These are phyloP conservation scores for Mus spretus DNA, from an alignment of 2,797 vertebrate genomes.

Conservation along the genomic window DNA sequence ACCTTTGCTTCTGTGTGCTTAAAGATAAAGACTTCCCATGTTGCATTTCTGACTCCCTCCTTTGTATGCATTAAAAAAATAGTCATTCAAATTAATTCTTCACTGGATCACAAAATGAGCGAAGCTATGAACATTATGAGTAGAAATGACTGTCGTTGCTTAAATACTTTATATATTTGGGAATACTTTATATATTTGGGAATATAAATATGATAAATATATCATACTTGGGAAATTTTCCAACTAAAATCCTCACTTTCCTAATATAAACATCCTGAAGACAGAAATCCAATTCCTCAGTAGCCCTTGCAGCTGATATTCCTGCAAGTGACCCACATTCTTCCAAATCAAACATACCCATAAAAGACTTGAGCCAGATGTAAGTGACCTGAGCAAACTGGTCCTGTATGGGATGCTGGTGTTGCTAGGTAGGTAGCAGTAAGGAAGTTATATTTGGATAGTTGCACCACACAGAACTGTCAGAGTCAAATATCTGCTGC, in stretches of 20 bases:
- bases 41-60: not conserved
- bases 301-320: not conserved
- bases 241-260: not conserved
- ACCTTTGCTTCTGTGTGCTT: not conserved
- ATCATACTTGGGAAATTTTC: not conserved
- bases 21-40: not conserved
- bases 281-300: not conserved
- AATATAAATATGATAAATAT: too few relatives aligned
- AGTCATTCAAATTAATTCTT: not conserved
- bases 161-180: not conserved
- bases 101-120: not conserved
- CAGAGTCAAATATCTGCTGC: not conserved
- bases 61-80: not conserved
- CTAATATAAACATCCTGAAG: not conserved
- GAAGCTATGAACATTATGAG: not conserved
- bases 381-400: not conserved
- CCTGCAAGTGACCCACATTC: not conserved
- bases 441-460: not conserved
- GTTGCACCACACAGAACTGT: not conserved
- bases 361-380: not conserved
- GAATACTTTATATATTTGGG: not conserved
- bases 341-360: not conserved
- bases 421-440: not conserved
- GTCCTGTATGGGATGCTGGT: accelerated
- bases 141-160: not conserved